Conservation (phyloP, 1,140 invertebrate species). For the Tetramorium simillimum region DNA sequence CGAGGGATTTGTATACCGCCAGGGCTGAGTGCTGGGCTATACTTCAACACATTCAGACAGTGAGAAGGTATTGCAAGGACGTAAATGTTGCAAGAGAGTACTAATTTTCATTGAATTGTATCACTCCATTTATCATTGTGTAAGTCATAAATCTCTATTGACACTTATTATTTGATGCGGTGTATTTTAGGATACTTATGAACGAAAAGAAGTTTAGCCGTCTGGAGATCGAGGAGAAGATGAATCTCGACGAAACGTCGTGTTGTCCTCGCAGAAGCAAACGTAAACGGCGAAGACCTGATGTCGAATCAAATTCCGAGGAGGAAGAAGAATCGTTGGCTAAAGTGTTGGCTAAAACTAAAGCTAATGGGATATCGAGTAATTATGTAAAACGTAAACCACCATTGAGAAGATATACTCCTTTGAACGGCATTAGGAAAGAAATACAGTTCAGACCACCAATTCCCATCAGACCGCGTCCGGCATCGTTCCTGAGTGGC, state of each 20-base stretch:
- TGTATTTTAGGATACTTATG: slow-evolving; percentile 77
- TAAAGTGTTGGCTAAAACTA: too few relatives aligned
- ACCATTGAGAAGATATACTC: not conserved
- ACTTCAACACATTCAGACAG: slow-evolving; percentile 79
- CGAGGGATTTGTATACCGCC: slow-evolving; percentile 88
- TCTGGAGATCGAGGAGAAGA: slow-evolving; percentile 78
- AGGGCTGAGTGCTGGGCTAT: slow-evolving; percentile 89
- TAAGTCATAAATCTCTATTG: not conserved
- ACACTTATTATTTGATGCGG: not conserved
- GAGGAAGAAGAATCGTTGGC: slow-evolving; percentile 73
- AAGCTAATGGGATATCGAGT: too few relatives aligned
- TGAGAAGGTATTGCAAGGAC: slow-evolving; percentile 75
- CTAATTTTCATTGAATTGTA: not conserved
- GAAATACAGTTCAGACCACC: not conserved
- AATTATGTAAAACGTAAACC: slow-evolving; percentile 66
- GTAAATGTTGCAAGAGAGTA: not conserved
- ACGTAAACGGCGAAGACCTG: slow-evolving; percentile 73
- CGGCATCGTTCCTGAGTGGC: not conserved
- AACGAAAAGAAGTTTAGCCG: slow-evolving; percentile 70
- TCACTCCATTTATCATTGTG: not conserved
- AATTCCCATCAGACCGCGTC: slow-evolving; percentile 27
- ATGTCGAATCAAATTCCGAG: slow-evolving; percentile 74
- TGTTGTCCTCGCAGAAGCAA: slow-evolving; percentile 81
- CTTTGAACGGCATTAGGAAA: not conserved
- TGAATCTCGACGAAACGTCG: slow-evolving; percentile 81